Evolutionary conservation across 2,888 invertebrate species (phyloP).

Genomic region (Aphodius sticticus): DNA sequence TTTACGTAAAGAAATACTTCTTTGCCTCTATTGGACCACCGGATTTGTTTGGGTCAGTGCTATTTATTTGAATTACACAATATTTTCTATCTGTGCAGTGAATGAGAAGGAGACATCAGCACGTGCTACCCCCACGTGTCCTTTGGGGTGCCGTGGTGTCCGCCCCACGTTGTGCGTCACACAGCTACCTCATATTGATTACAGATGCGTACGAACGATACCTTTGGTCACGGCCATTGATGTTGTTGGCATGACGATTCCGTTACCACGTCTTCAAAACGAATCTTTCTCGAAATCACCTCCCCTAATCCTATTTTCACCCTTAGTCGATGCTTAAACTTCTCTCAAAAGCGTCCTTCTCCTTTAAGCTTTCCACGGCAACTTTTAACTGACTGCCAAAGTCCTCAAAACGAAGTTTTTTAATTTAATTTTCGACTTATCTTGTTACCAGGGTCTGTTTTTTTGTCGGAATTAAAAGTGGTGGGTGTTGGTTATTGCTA

Average conservation of each 20-base stretch:
- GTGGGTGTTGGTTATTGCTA: no score
- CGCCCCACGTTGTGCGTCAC: slow-evolving; percentile 57
- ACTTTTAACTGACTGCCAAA: background rate
- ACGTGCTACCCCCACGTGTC: slow-evolving; percentile 58
- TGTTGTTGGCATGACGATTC: slow-evolving; percentile 53
- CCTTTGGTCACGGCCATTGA: slow-evolving; percentile 52
- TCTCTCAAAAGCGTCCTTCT: background rate
- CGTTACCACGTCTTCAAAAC: background rate
- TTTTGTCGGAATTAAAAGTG: no score
- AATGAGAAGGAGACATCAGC: slow-evolving; percentile 53
- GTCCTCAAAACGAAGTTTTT: background rate
- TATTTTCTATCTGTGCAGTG: slow-evolving; percentile 23
- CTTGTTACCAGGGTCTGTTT: no score
- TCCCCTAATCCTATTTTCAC: background rate
- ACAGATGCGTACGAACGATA: slow-evolving; percentile 52
- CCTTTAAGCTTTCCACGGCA: background rate
- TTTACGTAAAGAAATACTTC: no score
- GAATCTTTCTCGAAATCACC: slow-evolving; percentile 5
- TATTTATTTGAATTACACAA: no score
- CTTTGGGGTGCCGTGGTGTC: slow-evolving; percentile 51
- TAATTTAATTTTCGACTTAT: background rate
- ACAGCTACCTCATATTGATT: slow-evolving; percentile 54
- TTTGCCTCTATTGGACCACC: no score
- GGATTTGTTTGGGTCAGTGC: no score
- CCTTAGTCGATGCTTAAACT: background rate